Evolutionary conservation across 2,113 vertebrate genomes (phyloP), one percentile per base, ranked within the genome.

Genomic region (Hypomesus transpacificus): DNA sequence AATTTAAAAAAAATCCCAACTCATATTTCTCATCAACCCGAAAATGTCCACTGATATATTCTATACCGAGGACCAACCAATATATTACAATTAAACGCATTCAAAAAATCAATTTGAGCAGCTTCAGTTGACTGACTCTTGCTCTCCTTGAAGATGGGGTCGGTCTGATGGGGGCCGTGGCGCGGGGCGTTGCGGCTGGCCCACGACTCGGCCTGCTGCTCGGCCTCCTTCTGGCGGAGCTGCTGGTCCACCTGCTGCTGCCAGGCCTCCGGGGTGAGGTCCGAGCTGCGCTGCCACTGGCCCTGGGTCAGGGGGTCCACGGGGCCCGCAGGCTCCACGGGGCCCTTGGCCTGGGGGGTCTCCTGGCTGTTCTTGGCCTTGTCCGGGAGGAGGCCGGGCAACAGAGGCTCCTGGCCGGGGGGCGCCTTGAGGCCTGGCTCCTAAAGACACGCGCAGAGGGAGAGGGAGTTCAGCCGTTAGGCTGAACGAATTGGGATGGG

Each of bases 191-290:
- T 86, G 56, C 77, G 82, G 68, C 73, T 82, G 76, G 69, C 77
- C 86, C 83, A 86, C 4, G 91, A 77, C 60, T 92, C 92, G 9
- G 80, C 63, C 68, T 81, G 83, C 71, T 84, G 86, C 63, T 91
- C 87, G 0, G 70, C 66, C 39, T 91, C 87, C 75, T 91, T 86
- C 73, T 90, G 84, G 59, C 88, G 85, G 34, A 87, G 86, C 79
- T 88, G 90, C 59, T 88, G 90, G 81, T 93, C 92, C 56, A 92
- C 85, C 78, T 91, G 90, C 82, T 92, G 90, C 80, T 92, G 91
- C 92, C 92, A 93, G 4, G 91, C 90, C 82, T 93, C 92, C 0
- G 91, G 92, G 5, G 91, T 92, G 54, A 92, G 69, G 75, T 88
- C 89, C 21, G 90, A 92, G 79, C 68, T 91, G 46, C 90, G 91